These are phyloP conservation scores for Xyrichtys novacula DNA, from an alignment of 2,797 vertebrate genomes.

Conservation along the genomic window DNA sequence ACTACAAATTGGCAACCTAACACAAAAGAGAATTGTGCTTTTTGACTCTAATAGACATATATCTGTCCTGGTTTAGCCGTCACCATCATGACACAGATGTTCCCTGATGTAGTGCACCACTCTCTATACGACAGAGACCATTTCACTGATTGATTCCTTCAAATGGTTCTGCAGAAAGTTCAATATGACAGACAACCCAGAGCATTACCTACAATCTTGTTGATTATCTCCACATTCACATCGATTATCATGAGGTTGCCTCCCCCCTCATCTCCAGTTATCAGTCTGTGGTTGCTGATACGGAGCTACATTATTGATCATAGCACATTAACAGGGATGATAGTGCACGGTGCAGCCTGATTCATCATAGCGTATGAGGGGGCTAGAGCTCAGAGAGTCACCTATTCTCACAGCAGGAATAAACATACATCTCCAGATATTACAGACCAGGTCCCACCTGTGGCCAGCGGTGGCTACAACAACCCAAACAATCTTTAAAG, in stretches of 20 bases:
- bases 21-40: slow-evolving; percentile 22
- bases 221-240: slow-evolving; percentile 72
- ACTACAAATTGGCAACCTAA: slow-evolving; percentile 6
- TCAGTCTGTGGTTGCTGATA: slow-evolving; percentile 66
- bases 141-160: slow-evolving; percentile 42
- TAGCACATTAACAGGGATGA: slow-evolving; percentile 63
- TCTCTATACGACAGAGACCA: slow-evolving; percentile 4
- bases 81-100: slow-evolving; percentile 25
- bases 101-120: slow-evolving; percentile 5
- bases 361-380: slow-evolving; percentile 45
- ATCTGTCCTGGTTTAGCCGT: slow-evolving; percentile 1
- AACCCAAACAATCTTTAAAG: too few relatives aligned
- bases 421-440: slow-evolving; percentile 22
- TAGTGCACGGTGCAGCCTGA: slow-evolving; percentile 55
- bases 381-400: slow-evolving; percentile 40
- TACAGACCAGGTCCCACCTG: not conserved
- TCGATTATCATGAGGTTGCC: slow-evolving; percentile 56
- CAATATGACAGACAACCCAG: slow-evolving; percentile 47
- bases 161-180: slow-evolving; percentile 52
- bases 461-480: not conserved
- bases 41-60: slow-evolving; percentile 6
- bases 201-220: slow-evolving; percentile 60
- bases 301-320: slow-evolving; percentile 65
- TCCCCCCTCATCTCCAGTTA: slow-evolving; percentile 50
- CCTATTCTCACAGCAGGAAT: slow-evolving; percentile 38